Evolutionary conservation across 2,797 vertebrate species (phyloP).

Genomic region (Salmo trutta): DNA sequence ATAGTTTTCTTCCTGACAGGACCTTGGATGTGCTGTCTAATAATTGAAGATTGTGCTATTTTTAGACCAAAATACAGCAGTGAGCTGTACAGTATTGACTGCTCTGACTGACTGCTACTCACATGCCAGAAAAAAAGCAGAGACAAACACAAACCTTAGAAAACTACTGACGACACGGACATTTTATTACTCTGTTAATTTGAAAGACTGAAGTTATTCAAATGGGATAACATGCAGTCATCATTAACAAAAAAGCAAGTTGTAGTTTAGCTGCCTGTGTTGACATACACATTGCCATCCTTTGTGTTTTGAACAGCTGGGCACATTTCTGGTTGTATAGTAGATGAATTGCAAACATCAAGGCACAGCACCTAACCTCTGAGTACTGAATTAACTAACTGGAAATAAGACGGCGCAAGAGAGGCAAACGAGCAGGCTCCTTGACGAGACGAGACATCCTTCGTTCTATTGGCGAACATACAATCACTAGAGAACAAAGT

Average conservation of each 20-base stretch:
- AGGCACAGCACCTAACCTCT: neutral
- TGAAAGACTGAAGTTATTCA: too few relatives aligned
- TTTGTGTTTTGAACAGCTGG: too few relatives aligned
- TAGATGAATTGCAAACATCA: neutral
- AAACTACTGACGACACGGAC: neutral
- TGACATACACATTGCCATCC: too few relatives aligned
- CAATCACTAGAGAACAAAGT: too few relatives aligned
- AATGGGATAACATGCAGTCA: too few relatives aligned
- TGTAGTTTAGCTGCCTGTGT: too few relatives aligned
- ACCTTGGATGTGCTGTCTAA: slow-evolving; percentile 1
- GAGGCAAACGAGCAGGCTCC: too few relatives aligned
- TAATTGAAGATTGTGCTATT: neutral
- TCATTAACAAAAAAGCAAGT: too few relatives aligned
- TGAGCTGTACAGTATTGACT: neutral
- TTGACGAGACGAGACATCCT: too few relatives aligned
- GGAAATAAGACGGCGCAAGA: neutral
- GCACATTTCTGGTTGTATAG: too few relatives aligned
- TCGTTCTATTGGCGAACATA: too few relatives aligned
- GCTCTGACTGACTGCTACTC: neutral
- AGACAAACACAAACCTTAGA: neutral
- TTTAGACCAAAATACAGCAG: neutral
- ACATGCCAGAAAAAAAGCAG: neutral
- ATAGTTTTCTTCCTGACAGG: neutral
- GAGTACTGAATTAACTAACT: neutral
- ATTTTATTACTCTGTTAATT: too few relatives aligned